Base-by-base conservation (phyloP, 2,113 vertebrate species). In the Microtus richardsoni region DNA sequence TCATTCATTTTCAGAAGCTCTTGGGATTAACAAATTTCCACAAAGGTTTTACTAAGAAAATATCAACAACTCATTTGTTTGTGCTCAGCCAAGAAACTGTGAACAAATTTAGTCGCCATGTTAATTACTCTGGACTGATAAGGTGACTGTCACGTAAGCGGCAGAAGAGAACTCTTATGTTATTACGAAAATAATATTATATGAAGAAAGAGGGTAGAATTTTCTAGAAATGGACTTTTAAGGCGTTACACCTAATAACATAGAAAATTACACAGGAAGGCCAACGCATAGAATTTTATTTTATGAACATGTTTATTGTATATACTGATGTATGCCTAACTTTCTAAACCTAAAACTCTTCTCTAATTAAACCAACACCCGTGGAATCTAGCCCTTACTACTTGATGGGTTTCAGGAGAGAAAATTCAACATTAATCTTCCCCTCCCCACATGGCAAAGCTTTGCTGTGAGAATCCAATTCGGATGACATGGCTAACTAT, bases 61-160 rank as follows among this genome's bases (percentile, higher is more conserved):
- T 24, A 41, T 91, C 91, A 88, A 73, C 52, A 64, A 71, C 22
- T 24, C 78, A 47, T 89, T 83, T 58, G 44, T 39, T 77, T 91
- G 68, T 68, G 8, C 75, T 95, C 19, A 28, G n/a, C 66, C 77
- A 88, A 95, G 28, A 88, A 95, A 74, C 13, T 74, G n/a, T 47
- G 91, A 94, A n/a, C 86, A 95, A 82, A 84, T 7, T 93, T 74
- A 52, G 21, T 68, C 73, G 11, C 62, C 28, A 33, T 14, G 14
- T 70, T 82, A 94, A 96, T 71, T 85, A 80, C 62, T 39, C 85
- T 86, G 70, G 96, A 62, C 16, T 85, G 62, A 78, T 4, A 84
- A 44, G 68, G 26, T 41, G 39, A 84, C 22, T 64, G 12, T 60
- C 88, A 82, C 60, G 54, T 39, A 41, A 21, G 62, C 28, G 21